Conservation (phyloP, 2,888 invertebrate species). For the Watsonalla binaria region DNA sequence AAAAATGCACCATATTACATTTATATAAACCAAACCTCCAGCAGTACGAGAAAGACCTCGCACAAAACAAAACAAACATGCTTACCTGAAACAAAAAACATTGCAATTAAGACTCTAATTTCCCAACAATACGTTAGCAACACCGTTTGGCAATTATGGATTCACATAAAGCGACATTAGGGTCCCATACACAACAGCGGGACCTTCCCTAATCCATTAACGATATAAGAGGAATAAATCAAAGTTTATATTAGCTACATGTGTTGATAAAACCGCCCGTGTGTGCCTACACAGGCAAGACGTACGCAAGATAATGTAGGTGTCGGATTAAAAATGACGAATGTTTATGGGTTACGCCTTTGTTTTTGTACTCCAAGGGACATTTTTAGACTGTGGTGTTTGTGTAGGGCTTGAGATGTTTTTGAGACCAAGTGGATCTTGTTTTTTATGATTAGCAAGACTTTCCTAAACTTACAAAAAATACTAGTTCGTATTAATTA, state of each 20-base stretch:
- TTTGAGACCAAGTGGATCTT: neutral
- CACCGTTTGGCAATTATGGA: slow-evolving; percentile 50
- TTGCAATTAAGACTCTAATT: slow-evolving; percentile 31
- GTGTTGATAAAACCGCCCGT: slow-evolving; percentile 64
- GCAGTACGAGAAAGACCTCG: too few relatives aligned
- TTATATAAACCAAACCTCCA: too few relatives aligned
- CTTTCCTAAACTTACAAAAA: too few relatives aligned
- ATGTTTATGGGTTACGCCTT: slow-evolving; percentile 35
- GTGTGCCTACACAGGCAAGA: slow-evolving; percentile 13
- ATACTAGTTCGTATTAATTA: too few relatives aligned
- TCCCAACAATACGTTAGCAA: slow-evolving; percentile 42
- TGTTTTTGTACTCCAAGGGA: neutral
- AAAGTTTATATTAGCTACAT: slow-evolving; percentile 76
- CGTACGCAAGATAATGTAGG: slow-evolving; percentile 36
- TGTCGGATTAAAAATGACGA: slow-evolving; percentile 47
- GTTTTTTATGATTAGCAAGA: too few relatives aligned
- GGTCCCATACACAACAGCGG: slow-evolving; percentile 29
- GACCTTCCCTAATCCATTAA: slow-evolving; percentile 73
- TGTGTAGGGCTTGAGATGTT: neutral
- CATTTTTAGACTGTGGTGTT: slow-evolving; percentile 8
- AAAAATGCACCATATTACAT: too few relatives aligned
- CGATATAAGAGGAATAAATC: slow-evolving; percentile 78
- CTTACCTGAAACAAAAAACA: slow-evolving; percentile 61
- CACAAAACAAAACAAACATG: slow-evolving; percentile 1
- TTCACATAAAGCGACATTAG: slow-evolving; percentile 61